These are phyloP conservation scores for Watsonalla binaria DNA, from an alignment of 2,888 invertebrate species.

Conservation along the genomic window DNA sequence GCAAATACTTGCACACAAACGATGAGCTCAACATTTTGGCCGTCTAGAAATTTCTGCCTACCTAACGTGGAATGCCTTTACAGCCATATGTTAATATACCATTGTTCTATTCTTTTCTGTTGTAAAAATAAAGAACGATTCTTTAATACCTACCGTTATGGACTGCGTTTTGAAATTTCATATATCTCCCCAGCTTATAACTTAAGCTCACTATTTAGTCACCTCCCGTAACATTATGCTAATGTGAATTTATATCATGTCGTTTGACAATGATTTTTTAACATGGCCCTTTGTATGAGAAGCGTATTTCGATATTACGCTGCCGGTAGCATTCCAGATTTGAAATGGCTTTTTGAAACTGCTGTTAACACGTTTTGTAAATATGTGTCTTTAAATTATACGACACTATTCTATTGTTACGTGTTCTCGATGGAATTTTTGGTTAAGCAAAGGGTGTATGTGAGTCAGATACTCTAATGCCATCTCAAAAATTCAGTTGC, in stretches of 20 bases:
- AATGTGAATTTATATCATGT: constrained; percentile 27
- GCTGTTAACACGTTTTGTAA: constrained; percentile 12
- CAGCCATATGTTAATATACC: too few species aligned
- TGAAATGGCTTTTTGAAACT: constrained; percentile 12
- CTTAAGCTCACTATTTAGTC: not conserved
- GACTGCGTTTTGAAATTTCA: too few species aligned
- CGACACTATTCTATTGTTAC: not conserved
- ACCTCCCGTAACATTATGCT: constrained; percentile 20
- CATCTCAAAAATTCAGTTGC: too few species aligned
- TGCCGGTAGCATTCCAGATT: constrained; percentile 30
- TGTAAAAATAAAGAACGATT: too few species aligned
- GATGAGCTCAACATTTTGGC: too few species aligned
- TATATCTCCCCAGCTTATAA: not conserved
- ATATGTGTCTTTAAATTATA: constrained; percentile 2
- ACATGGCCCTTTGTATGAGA: constrained; percentile 13
- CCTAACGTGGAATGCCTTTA: too few species aligned
- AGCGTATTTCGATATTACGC: constrained; percentile 16
- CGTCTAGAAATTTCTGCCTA: too few species aligned
- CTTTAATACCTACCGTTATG: too few species aligned
- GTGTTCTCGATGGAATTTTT: not conserved
- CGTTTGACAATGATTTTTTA: constrained; percentile 19
- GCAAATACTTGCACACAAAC: too few species aligned
- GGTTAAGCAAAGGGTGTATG: not conserved
- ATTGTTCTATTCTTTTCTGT: too few species aligned
- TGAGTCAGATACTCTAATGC: not conserved